Conservation (phyloP, 2,888 invertebrate species). For the Ligdia adustata region DNA sequence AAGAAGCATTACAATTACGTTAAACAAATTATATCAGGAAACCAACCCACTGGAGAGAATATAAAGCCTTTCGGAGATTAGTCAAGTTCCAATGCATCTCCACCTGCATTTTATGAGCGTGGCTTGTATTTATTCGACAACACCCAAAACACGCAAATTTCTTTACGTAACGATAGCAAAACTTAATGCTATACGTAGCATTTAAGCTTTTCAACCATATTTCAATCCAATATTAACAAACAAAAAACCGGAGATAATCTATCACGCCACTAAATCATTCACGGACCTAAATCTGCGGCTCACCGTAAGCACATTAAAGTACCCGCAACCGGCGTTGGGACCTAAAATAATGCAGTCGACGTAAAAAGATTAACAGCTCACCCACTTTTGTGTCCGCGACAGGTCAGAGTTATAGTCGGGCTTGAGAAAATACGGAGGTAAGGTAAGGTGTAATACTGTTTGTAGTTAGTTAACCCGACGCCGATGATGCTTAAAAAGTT, state of each 20-base stretch:
- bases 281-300: constrained; percentile 30
- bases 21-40: too few species aligned
- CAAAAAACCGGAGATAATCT: constrained; percentile 17
- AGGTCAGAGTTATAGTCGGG: constrained; percentile 63
- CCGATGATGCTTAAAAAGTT: too few species aligned
- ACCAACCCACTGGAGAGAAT: too few species aligned
- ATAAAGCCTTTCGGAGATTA: too few species aligned
- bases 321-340: constrained; percentile 44
- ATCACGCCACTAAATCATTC: constrained; percentile 27
- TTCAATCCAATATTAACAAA: constrained; percentile 11
- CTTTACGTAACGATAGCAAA: neutral
- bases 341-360: constrained; percentile 68
- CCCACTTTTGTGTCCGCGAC: constrained; percentile 62
- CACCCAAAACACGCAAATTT: too few species aligned
- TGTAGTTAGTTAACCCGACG: too few species aligned
- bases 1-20: too few species aligned
- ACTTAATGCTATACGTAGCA: too few species aligned
- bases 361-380: constrained; percentile 69
- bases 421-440: constrained; percentile 45
- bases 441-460: constrained; percentile 34
- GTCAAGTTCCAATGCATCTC: too few species aligned
- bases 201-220: neutral
- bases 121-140: too few species aligned
- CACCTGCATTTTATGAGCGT: too few species aligned
- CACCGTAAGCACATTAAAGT: constrained; percentile 45